A percentile compares a stretch with the other conserved stretches of the same genome.
These are phyloP conservation scores for Chrysoperla carnea DNA, from an alignment of 1,140 invertebrate species.

Conservation along the genomic window DNA sequence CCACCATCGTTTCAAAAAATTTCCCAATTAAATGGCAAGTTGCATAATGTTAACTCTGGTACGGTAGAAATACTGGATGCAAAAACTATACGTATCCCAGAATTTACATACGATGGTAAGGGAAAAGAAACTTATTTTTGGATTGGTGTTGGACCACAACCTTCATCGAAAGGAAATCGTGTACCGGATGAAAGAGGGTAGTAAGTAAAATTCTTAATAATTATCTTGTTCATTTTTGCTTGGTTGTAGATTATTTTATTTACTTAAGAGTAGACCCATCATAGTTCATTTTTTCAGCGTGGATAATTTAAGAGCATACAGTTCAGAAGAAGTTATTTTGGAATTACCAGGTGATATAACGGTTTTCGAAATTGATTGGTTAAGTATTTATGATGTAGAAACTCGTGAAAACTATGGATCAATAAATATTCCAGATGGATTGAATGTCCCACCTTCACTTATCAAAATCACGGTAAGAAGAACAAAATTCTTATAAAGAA, in stretches of 20 bases:
- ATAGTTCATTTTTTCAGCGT: slow-evolving; percentile 34
- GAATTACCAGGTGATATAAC: slow-evolving; percentile 67
- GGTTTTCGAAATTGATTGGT: slow-evolving; percentile 72
- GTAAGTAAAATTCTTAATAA: slow-evolving; percentile 36
- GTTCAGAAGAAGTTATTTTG: slow-evolving; percentile 54
- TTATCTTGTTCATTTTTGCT: not conserved
- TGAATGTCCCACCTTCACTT: slow-evolving; percentile 74
- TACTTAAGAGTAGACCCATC: not conserved
- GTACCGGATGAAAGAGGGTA: slow-evolving; percentile 85
- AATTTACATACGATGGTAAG: slow-evolving; percentile 60
- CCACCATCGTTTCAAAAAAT: slow-evolving; percentile 59
- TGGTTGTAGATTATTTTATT: not conserved
- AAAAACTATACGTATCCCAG: slow-evolving; percentile 57
- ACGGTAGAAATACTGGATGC: slow-evolving; percentile 60
- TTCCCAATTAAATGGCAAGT: slow-evolving; percentile 46
- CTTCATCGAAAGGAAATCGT: slow-evolving; percentile 57
- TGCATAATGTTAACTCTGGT: slow-evolving; percentile 51
- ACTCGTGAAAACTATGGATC: slow-evolving; percentile 56
- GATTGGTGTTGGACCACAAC: slow-evolving; percentile 74
- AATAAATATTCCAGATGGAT: slow-evolving; percentile 56
- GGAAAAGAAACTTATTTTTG: slow-evolving; percentile 66
- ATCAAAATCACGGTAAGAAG: slow-evolving; percentile 32
- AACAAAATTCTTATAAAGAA: not conserved
- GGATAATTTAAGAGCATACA: slow-evolving; percentile 49
- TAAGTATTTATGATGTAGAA: slow-evolving; percentile 60